Evolutionary conservation across 2,888 invertebrate genomes (phyloP).

Genomic region (Trissolcus japonicus): DNA sequence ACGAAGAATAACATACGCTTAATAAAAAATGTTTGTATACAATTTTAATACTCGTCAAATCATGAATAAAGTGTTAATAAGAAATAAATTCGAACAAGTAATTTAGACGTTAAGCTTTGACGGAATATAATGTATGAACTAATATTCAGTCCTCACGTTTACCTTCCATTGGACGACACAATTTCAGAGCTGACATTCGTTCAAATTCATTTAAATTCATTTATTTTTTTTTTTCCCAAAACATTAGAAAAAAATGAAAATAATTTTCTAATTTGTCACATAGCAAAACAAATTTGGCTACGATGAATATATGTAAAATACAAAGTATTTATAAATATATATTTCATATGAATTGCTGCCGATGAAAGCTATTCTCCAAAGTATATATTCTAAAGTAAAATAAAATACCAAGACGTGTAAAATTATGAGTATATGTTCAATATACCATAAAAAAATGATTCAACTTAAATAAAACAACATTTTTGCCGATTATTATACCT

Average conservation of each 20-base stretch:
- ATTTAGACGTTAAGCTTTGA: constrained; percentile 32
- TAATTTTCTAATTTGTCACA: constrained; percentile 17
- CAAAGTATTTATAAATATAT: constrained; percentile 60
- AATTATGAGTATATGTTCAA: constrained; percentile 56
- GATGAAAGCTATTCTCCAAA: constrained; percentile 70
- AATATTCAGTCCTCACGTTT: no score
- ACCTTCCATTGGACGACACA: no score
- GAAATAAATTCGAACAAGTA: constrained; percentile 30
- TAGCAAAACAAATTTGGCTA: constrained; percentile 33
- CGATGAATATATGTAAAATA: constrained; percentile 52
- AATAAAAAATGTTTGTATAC: constrained; percentile 59
- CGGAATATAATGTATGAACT: no score
- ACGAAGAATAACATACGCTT: constrained; percentile 57
- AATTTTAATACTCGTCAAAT: constrained; percentile 58
- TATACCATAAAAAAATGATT: constrained; percentile 28
- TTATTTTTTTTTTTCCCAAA: constrained; percentile 23
- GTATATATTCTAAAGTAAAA: constrained; percentile 73
- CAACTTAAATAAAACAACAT: neutral
- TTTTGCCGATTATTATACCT: no score
- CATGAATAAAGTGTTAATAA: constrained; percentile 39
- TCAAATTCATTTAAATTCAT: neutral
- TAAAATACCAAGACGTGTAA: constrained; percentile 62
- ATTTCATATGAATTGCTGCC: constrained; percentile 72
- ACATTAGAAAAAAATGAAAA: no score
- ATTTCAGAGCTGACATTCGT: no score